Evolutionary conservation across 2,888 invertebrate species (phyloP).

Genomic region (Penaeus monodon): DNA sequence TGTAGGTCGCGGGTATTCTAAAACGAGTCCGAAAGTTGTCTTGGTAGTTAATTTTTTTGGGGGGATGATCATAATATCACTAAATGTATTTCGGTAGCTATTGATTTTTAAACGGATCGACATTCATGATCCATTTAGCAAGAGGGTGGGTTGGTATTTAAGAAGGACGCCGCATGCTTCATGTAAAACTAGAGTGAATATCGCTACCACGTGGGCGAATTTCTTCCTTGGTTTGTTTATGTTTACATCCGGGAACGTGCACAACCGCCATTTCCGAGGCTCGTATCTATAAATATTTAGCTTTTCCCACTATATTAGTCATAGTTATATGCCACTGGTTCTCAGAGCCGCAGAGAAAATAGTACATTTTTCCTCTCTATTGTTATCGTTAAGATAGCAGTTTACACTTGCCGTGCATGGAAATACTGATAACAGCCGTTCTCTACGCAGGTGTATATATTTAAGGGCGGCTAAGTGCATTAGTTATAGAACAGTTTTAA

Average conservation of each 20-base stretch:
- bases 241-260: conserved; percentile 41
- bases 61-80: too few species aligned
- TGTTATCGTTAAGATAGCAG: not conserved
- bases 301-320: not conserved
- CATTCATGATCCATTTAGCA: too few species aligned
- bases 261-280: conserved; percentile 17
- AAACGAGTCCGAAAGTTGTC: too few species aligned
- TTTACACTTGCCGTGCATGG: not conserved
- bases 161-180: too few species aligned
- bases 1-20: too few species aligned
- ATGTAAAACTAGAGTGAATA: too few species aligned
- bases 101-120: too few species aligned
- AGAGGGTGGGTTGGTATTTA: too few species aligned
- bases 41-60: too few species aligned
- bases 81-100: too few species aligned
- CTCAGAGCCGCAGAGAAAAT: not conserved
- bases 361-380: not conserved
- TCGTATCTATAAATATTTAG: conserved; percentile 24
- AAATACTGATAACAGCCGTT: not conserved
- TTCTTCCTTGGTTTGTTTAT: conserved; percentile 24
- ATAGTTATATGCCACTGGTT: not conserved
- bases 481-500: not conserved
- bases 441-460: not conserved
- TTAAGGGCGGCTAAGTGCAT: not conserved
- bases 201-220: too few species aligned